Conservation (phyloP, 2,797 vertebrate species). For the Crypturellus tataupa region DNA sequence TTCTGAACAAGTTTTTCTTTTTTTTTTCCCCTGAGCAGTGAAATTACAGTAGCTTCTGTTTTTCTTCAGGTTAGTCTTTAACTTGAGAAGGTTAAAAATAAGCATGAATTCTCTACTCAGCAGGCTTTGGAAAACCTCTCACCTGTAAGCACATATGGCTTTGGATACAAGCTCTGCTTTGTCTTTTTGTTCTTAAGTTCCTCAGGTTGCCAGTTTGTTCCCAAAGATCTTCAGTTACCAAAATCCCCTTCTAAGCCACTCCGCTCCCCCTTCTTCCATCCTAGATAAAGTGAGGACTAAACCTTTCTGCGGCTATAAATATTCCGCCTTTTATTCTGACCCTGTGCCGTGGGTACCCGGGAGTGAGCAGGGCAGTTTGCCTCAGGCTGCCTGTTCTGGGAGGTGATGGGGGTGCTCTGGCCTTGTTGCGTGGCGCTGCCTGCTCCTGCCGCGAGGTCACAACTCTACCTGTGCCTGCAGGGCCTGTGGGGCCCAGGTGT, state of each 20-base stretch:
- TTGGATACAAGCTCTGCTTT: not conserved
- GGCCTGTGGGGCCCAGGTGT: not conserved
- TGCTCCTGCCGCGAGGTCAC: not conserved
- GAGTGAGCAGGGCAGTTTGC: not conserved
- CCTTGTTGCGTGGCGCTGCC: not conserved
- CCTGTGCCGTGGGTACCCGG: not conserved
- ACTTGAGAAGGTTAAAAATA: not conserved
- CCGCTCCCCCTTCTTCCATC: not conserved
- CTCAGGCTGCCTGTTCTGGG: rapidly evolving
- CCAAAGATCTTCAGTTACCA: not conserved
- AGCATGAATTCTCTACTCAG: not conserved
- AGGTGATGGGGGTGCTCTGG: not conserved
- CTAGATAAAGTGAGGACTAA: not conserved
- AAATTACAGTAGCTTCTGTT: not conserved
- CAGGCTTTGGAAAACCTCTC: not conserved
- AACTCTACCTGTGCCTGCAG: not conserved
- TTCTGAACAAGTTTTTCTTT: not conserved
- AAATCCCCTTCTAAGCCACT: not conserved
- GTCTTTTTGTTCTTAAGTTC: not conserved
- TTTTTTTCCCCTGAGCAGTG: not conserved
- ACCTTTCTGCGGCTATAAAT: not conserved
- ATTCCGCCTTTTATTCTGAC: not conserved
- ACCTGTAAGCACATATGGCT: not conserved
- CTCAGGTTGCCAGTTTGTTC: no score
- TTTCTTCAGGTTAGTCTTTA: not conserved